phyloP scores from a whole-genome alignment of 1,140 invertebrate genomes.

The Phymastichus coffea region DNA sequence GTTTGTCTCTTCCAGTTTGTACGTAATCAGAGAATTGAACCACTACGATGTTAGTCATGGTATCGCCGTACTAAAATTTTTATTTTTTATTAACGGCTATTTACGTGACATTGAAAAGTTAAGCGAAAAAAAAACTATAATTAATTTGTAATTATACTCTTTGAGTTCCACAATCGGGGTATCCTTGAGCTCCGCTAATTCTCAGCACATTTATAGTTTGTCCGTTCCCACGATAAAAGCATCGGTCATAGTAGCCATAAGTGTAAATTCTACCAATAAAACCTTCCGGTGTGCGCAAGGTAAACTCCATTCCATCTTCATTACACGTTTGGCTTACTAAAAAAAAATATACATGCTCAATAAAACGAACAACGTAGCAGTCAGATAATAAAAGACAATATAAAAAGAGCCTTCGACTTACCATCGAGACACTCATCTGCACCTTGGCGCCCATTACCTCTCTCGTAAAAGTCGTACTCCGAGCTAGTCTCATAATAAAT shows the following conservation, averaged over 20 bases:
- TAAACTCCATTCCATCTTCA: slow-evolving; percentile 93
- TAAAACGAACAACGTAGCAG: too few relatives aligned
- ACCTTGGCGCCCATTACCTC: slow-evolving; percentile 68
- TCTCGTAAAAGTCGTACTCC: slow-evolving; percentile 86
- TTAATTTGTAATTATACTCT: slow-evolving; percentile 38
- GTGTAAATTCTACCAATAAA: slow-evolving; percentile 89
- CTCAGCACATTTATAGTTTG: slow-evolving; percentile 78
- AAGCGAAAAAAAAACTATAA: neutral
- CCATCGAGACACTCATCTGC: slow-evolving; percentile 79
- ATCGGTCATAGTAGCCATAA: slow-evolving; percentile 87
- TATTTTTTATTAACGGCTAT: neutral
- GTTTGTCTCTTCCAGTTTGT: slow-evolving; percentile 85
- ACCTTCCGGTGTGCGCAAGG: slow-evolving; percentile 80
- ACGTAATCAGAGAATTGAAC: slow-evolving; percentile 93
- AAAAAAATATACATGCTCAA: neutral
- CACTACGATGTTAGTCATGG: slow-evolving; percentile 91
- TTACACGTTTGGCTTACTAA: slow-evolving; percentile 87
- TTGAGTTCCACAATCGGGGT: slow-evolving; percentile 88
- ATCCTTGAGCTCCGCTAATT: slow-evolving; percentile 84
- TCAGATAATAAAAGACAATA: too few relatives aligned
- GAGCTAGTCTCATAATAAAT: slow-evolving; percentile 79
- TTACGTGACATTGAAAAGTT: neutral
- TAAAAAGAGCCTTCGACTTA: slow-evolving; percentile 50
- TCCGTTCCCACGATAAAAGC: slow-evolving; percentile 87
- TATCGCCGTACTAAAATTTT: slow-evolving; percentile 76